These are phyloP conservation scores for Gastracanthus pulcherrimus DNA, from an alignment of 2,888 invertebrate genomes.

Conservation along the genomic window DNA sequence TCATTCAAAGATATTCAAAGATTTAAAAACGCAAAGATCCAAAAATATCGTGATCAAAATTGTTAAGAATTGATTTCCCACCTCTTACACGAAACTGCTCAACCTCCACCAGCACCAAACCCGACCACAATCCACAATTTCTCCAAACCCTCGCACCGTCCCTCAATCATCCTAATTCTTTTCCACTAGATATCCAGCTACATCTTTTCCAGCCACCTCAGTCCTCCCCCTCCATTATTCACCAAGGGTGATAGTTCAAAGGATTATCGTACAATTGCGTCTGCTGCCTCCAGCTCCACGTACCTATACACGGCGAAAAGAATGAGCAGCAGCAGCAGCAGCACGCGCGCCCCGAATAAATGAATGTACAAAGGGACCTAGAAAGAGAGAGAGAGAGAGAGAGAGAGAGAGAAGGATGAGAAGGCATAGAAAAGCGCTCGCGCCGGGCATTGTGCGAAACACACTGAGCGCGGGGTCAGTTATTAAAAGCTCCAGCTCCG, in stretches of 20 bases:
- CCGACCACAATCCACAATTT: too few relatives aligned
- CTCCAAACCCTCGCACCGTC: too few relatives aligned
- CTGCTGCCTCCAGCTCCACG: not conserved
- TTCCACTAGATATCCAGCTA: not conserved
- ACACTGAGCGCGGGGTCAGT: conserved; percentile 27
- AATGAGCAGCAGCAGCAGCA: not conserved
- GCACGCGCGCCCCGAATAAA: conserved; percentile 33
- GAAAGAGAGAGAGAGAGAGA: not conserved
- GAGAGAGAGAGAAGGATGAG: conserved; percentile 25
- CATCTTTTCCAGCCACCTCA: not conserved
- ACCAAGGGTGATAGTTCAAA: conserved; percentile 36
- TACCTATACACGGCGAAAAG: not conserved
- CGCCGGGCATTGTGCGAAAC: conserved; percentile 12
- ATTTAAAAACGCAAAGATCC: too few relatives aligned
- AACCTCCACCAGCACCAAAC: too few relatives aligned
- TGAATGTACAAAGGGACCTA: conserved; percentile 39
- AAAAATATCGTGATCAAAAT: too few relatives aligned
- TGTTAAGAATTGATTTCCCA: too few relatives aligned
- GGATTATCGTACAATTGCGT: conserved; percentile 41
- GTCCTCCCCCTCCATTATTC: conserved; percentile 1
- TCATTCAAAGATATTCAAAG: too few relatives aligned
- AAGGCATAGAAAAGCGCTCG: conserved; percentile 11
- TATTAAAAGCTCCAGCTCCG: conserved; percentile 45
- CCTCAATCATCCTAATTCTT: not conserved
- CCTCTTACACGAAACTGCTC: too few relatives aligned